Evolutionary conservation across 2,888 invertebrate species (phyloP), one percentile per base, ranked within the genome.

Genomic region (Hemistola chrysoprasaria): DNA sequence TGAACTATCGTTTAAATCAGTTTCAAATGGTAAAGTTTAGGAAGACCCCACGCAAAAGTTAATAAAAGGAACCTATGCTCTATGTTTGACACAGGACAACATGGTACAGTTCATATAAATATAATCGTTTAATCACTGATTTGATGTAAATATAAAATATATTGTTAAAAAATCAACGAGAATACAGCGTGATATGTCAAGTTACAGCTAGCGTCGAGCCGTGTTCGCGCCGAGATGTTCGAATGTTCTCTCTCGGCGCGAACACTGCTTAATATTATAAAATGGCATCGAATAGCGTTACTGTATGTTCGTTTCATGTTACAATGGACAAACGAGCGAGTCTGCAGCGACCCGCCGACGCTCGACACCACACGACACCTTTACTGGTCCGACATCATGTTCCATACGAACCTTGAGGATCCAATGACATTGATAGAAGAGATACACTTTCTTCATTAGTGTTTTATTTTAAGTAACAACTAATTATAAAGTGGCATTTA

Each of bases 141-240:
- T 22, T 37, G 35, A 37, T 55, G 43, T 52, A 44, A 50, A 60
- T 62, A 63, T 56, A 65, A 59, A 56, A 57, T 56, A 60, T 54
- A 61, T 53, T 34, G 46, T 51, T 56, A 54, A 52, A 48, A 62
- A 62, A 64, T 44, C 55, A 61, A 62, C 62, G 47, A 65, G 49
- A 68, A 70, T 62, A 65, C 59, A 63, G 67, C 64, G 68, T 78
- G 80, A 79, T 80, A 80, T 79, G 80, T 79, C 59, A 62, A 63
- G 63, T 77, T 72, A 66, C 65, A 59, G 71, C 65, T 68, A 65
- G 65, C 63, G 55, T 61, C 27, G 61, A 64, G 39, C 31, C 20
- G n/a, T 7, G 43, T 37, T 25, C 46, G 20, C 46, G 26, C 11
- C 38, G 48, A 11, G 7, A 6, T 6, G 27, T 6, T 45, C 9